Base-by-base conservation (phyloP, 2,113 vertebrate genomes). In the Triplophysa tibetana region DNA sequence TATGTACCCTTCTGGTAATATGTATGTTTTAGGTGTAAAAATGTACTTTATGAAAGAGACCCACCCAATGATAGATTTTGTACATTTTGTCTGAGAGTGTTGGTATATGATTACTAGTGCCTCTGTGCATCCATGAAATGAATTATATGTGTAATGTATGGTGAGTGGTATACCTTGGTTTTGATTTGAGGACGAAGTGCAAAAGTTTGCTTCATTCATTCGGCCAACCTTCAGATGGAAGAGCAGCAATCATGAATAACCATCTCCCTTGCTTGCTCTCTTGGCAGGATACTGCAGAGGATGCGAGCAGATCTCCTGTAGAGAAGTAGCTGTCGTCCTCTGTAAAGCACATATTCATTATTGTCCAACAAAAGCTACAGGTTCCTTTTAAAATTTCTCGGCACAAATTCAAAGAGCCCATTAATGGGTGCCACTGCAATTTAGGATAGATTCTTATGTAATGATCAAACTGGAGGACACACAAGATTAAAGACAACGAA, bases 301-400 rank as follows among this genome's bases (percentile, higher is more conserved):
- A 50, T 63, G 43, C 41, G 12, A 63, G 70, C 33, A 60, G 41
- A 72, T 48, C 69, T 76, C 75, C 50, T 70, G 12, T 19, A 2
- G 70, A 62, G 41, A 41, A 23, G 33, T 61, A 45, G 16, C 67
- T 61, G 68, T 78, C 77, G 75, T 67, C 24, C 56, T 79, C 70
- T 69, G 70, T 69, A 54, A n/a, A 74, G 41, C 70, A 69, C 76
- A 82, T 60, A 78, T 63, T 79, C 77, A 79, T 83, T 79, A 83
- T 54, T 17, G 1, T 26, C 54, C 43, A 52, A 78, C 69, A 74
- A 50, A 82, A 77, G 62, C 79, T 65, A 74, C 21, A 10, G 52
- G 64, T 68, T 45, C 43, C 77, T 29, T 24, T 62, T 69, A 50
- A 69, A 29, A 56, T 74, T 63, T 66, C 45, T 82, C 64, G 7